A percentile compares a stretch with the other conserved stretches of the same genome.
Evolutionary conservation across 2,113 vertebrate species (phyloP).

Genomic region (Desmodus rotundus): DNA sequence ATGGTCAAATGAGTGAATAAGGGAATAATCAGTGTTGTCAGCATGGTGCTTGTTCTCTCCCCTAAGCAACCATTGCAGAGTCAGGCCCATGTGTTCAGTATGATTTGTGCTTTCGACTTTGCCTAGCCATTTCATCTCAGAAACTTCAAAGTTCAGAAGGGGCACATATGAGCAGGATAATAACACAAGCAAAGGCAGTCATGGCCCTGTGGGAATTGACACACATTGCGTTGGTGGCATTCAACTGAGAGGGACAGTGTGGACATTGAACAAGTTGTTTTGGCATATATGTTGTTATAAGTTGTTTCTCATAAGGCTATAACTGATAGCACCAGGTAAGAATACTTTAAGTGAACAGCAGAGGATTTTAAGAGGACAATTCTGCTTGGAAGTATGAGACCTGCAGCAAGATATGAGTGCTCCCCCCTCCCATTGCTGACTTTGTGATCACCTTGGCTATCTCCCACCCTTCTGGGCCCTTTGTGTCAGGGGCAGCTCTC

Average conservation of each 20-base stretch:
- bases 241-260: background rate
- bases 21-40: background rate
- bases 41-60: background rate
- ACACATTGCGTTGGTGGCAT: background rate
- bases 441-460: too few relatives aligned
- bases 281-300: accelerated
- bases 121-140: background rate
- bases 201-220: background rate
- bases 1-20: background rate
- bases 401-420: accelerated
- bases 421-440: background rate
- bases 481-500: background rate
- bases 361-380: background rate
- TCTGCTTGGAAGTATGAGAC: background rate
- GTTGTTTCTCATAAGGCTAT: background rate
- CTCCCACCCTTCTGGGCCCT: background rate
- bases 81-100: background rate
- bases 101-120: too few relatives aligned
- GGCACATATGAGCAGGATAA: background rate
- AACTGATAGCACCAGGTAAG: background rate
- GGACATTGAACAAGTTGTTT: background rate
- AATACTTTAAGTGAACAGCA: background rate
- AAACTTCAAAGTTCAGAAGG: background rate
- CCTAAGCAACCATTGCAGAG: background rate
- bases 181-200: background rate